phyloP scores from a whole-genome alignment of 2,888 invertebrate genomes.

The Drosophila kanekoi region DNA sequence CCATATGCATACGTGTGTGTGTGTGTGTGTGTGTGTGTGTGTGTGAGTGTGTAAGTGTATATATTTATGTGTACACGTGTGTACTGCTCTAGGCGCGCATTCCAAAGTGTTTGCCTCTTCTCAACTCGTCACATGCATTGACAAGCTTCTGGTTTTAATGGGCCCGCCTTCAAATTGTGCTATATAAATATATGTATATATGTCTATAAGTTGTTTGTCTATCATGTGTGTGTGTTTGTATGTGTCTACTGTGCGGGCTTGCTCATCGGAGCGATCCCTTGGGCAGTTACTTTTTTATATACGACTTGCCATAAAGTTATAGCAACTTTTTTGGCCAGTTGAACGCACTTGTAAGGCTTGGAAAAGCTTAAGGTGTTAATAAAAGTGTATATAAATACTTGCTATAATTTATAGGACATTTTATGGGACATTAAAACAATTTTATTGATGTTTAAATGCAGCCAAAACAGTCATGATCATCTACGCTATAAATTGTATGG shows the following conservation, averaged over 20 bases:
- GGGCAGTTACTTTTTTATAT: conserved; percentile 10
- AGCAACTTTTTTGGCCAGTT: neutral
- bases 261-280: conserved; percentile 18
- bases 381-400: no score
- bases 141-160: conserved; percentile 54
- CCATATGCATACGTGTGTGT: neutral
- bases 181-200: conserved; percentile 7
- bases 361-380: neutral
- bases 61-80: conserved; percentile 11
- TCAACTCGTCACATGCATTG: conserved; percentile 41
- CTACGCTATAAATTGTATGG: neutral
- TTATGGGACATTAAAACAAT: conserved; percentile 7
- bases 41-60: neutral
- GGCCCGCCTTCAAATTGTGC: conserved; percentile 9
- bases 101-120: conserved; percentile 45
- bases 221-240: conserved; percentile 7
- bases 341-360: neutral
- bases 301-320: conserved; percentile 28
- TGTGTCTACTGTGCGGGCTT: conserved; percentile 24
- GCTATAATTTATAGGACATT: conserved; percentile 6
- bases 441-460: neutral
- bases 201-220: conserved; percentile 17
- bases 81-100: conserved; percentile 44
- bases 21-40: no score
- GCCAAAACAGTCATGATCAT: neutral